Evolutionary conservation across 2,888 invertebrate genomes (phyloP), one percentile per base, ranked within the genome.

Genomic region (Timema cristinae): DNA sequence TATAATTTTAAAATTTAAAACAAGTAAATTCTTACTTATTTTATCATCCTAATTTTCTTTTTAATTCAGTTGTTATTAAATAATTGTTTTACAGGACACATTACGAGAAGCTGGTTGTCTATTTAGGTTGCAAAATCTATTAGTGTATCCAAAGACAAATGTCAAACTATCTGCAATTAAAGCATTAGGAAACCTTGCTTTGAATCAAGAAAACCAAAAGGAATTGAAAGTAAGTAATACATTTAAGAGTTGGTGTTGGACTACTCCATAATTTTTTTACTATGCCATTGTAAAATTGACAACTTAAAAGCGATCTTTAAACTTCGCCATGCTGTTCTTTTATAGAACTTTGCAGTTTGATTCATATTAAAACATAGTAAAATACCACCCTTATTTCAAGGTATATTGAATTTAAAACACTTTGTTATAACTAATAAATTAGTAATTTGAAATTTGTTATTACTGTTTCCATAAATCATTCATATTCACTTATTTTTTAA

Each of bases 21-120:
- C 11, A 47, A 13, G 7, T 7, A 69, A 15, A 50, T 68, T 15
- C 11, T 15, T 8, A 68, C 8, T 8, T 13, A 47, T 63, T 73
- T 67, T 32, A n/a, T 61, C 6, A n/a, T 70, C 54, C 8, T 68
- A 32, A 68, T 59, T 50, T 7, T 70, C 10, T 48, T 61, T 73
- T 32, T 54, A 49, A 15, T 70, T 0, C 67, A 63, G n/a, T 66
- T 67, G 52, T 5, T 68, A 11, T 50, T 32, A 32, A 10, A 66
- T 66, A 11, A 13, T 67, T 72, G 66, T 70, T 68, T 76, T 75
- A 66, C 77, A 86, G 84, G 83, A 85, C 76, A 80, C 82, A 56
- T 78, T 86, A 49, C 79, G 86, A 67, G 85, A 85, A 77, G 83
- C 83, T 74, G 85, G 85, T 63, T 84, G 84, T 76, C 78, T 86